Base-by-base conservation (phyloP, 2,888 invertebrate species). In the Dicyrtomina minuta region DNA sequence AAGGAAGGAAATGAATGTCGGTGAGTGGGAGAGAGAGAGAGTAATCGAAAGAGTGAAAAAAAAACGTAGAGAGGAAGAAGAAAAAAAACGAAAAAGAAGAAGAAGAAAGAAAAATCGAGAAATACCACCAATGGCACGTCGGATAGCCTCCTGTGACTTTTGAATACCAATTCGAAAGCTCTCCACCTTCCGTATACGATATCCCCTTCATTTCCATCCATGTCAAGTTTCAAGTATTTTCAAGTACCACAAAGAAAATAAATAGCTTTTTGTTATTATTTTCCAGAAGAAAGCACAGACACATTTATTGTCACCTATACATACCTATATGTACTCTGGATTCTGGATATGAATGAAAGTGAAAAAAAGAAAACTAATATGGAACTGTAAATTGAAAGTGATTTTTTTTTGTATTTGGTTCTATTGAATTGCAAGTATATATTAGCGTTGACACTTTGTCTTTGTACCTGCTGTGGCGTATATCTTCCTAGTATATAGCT, bases 101-200 rank as follows among this genome's bases (percentile, higher is more conserved):
- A 33, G 4, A 33, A 55, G 46, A 46, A 12, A 46, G 12, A 33
- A 33, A 46, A 15, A 17, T 17, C 46, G 12, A 24, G 26, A 66
- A 33, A 66, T 74, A 71, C 73, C 72, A 44, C 78, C 78, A 61
- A 78, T 78, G 3, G 77, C 77, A 62, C 75, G 59, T 59, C 69
- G 60, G 44, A 78, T 78, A 5, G 78, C 78, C 69, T 78, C 78
- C 53, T 78, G 76, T 44, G 74, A 75, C 66, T 78, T 78, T 56
- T 77, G 76, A 56, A 78, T 66, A n/a, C 72, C 78, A 41, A 77
- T 77, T 10, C 76, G 69, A 62, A 78, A 78, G 17, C 71, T 73
- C 53, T 77, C 76, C 70, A 73, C 72, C 41, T 77, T 74, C n/a
- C 78, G 44, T 15, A 75, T 55, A 8, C 76, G 70, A 51, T 72